These are phyloP conservation scores for Pteropus rufus DNA, from an alignment of 2,797 vertebrate species.

Conservation along the genomic window DNA sequence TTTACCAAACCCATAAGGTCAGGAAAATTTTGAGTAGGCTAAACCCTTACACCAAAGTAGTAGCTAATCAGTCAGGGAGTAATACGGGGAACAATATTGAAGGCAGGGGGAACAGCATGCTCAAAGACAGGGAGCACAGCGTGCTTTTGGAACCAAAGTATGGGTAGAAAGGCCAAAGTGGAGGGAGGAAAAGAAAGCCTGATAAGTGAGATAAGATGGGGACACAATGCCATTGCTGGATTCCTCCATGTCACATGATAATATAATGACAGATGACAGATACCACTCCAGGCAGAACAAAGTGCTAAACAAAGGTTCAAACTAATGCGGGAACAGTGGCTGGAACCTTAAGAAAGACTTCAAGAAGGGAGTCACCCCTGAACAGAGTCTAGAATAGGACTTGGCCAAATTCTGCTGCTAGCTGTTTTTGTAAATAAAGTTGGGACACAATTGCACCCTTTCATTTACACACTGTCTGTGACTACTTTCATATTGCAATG, in stretches of 20 bases:
- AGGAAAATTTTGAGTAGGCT: neutral
- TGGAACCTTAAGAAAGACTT: neutral
- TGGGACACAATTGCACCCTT: neutral
- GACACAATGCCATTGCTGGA: neutral
- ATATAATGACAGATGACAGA: neutral
- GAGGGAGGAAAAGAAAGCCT: neutral
- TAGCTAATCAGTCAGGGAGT: neutral
- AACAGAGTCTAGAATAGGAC: neutral
- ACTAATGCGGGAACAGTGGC: neutral
- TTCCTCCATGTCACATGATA: neutral
- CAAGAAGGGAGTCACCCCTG: neutral
- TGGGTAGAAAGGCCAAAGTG: neutral
- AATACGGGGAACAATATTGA: neutral
- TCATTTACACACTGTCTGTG: neutral
- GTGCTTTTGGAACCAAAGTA: neutral
- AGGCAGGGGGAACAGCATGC: neutral
- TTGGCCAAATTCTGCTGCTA: neutral
- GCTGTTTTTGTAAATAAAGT: neutral
- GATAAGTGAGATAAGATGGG: neutral
- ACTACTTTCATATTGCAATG: fast-evolving
- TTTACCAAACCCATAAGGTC: neutral
- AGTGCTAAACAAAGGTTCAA: neutral
- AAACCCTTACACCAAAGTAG: neutral
- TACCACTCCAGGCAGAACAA: neutral
- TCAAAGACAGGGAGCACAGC: neutral